A percentile compares a stretch with the other conserved stretches of the same genome.
Evolutionary conservation across 2,113 vertebrate species (phyloP).

Genomic region (Stigmatopora argus): DNA sequence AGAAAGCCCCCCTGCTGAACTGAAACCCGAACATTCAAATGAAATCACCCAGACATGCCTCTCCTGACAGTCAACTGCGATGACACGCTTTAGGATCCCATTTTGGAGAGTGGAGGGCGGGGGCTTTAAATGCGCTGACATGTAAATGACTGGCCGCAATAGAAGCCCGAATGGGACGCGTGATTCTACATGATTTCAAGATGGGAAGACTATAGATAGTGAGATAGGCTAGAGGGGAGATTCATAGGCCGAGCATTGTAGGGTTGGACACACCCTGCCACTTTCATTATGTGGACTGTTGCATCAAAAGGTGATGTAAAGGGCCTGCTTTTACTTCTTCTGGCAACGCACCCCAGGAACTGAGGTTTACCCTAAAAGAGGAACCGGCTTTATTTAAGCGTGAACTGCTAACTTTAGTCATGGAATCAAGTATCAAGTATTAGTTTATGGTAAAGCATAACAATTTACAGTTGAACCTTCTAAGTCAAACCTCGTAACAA

Average conservation of each 20-base stretch:
- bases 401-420: conserved; percentile 49
- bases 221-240: conserved; percentile 58
- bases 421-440: conserved; percentile 43
- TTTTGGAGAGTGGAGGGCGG: conserved; percentile 37
- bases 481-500: not conserved
- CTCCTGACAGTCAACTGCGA: conserved; percentile 47
- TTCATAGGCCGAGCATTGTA: conserved; percentile 64
- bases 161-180: conserved; percentile 64
- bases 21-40: conserved; percentile 45
- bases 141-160: conserved; percentile 59
- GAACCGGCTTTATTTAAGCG: conserved; percentile 34
- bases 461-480: not conserved
- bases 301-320: conserved; percentile 58
- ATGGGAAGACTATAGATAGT: conserved; percentile 61
- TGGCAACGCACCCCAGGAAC: conserved; percentile 40
- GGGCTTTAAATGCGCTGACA: conserved; percentile 51
- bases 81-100: conserved; percentile 64
- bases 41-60: conserved; percentile 47
- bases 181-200: conserved; percentile 69
- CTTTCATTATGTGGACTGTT: conserved; percentile 71
- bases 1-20: conserved; percentile 28
- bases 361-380: conserved; percentile 41
- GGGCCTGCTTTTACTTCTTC: conserved; percentile 40
- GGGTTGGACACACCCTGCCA: conserved; percentile 72
- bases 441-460: conserved; percentile 7